A percentile compares a stretch with the other conserved stretches of the same genome.
Conservation (phyloP, 1,140 invertebrate genomes). For the Papilio polyxenes region DNA sequence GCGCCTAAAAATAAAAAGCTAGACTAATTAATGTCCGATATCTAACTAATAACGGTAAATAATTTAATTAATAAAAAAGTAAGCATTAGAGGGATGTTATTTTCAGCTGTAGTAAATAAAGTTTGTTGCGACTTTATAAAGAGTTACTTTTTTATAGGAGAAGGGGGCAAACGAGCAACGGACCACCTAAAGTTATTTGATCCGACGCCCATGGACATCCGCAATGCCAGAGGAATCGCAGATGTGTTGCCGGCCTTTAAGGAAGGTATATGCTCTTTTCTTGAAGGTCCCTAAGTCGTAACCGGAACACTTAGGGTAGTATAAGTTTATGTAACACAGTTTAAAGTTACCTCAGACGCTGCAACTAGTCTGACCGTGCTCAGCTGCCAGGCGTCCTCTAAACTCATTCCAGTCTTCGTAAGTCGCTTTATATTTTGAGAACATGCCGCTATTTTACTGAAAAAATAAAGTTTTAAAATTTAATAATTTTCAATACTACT, state of each 20-base stretch:
- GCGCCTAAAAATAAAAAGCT: constrained; percentile 79
- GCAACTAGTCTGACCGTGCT: constrained; percentile 88
- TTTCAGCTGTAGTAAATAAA: too few species aligned
- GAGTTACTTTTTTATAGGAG: too few species aligned
- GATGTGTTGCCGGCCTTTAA: too few species aligned
- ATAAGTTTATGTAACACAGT: constrained; percentile 6
- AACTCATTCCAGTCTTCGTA: constrained; percentile 81
- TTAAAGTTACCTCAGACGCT: constrained; percentile 84
- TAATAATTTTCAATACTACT: too few species aligned
- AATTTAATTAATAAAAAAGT: neutral
- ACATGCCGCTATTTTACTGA: constrained; percentile 85
- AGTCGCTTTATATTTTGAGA: constrained; percentile 84
- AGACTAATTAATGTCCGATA: neutral
- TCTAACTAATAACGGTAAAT: too few species aligned
- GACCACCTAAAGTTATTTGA: too few species aligned
- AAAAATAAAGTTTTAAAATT: constrained; percentile 27
- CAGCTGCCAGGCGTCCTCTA: constrained; percentile 91
- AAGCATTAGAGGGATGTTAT: neutral
- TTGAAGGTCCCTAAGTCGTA: too few species aligned
- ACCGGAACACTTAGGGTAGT: constrained; percentile 32
- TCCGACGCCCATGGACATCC: too few species aligned
- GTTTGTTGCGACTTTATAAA: too few species aligned
- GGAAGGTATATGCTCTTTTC: too few species aligned
- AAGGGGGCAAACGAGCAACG: too few species aligned
- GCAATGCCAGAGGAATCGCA: too few species aligned